These are phyloP conservation scores for Ochropacha duplaris DNA, from an alignment of 2,888 invertebrate genomes.

Conservation along the genomic window DNA sequence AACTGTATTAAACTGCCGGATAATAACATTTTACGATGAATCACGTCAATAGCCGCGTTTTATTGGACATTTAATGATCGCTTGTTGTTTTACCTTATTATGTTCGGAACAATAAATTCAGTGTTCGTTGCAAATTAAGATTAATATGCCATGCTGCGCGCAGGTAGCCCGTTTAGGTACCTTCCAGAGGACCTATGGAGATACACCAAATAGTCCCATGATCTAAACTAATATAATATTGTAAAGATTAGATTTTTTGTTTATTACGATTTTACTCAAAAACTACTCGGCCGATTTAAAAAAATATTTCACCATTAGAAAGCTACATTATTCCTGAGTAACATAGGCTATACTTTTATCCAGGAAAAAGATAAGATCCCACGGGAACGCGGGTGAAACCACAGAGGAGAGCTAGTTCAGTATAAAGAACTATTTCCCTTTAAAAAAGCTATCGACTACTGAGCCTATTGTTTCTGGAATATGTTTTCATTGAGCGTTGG, in stretches of 20 bases:
- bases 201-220: not conserved
- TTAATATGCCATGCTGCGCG: constrained; percentile 37
- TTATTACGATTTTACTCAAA: no score
- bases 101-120: constrained; percentile 44
- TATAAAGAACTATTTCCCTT: not conserved
- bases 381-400: no score
- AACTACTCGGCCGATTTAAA: no score
- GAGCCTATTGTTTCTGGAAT: not conserved
- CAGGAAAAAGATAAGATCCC: no score
- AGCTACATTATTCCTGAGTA: no score
- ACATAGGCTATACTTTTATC: no score
- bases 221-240: no score
- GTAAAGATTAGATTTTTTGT: no score
- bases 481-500: constrained; percentile 1
- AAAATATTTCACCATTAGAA: no score
- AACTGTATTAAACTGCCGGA: constrained; percentile 40
- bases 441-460: not conserved
- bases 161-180: not conserved
- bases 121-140: constrained; percentile 48
- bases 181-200: not conserved
- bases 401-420: no score
- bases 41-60: constrained; percentile 39
- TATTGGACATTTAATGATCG: constrained; percentile 48
- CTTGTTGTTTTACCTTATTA: constrained; percentile 36
- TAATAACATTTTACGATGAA: constrained; percentile 45